Evolutionary conservation across 2,888 invertebrate genomes (phyloP), one percentile per base, ranked within the genome.

Genomic region (Yponomeuta sedellus): DNA sequence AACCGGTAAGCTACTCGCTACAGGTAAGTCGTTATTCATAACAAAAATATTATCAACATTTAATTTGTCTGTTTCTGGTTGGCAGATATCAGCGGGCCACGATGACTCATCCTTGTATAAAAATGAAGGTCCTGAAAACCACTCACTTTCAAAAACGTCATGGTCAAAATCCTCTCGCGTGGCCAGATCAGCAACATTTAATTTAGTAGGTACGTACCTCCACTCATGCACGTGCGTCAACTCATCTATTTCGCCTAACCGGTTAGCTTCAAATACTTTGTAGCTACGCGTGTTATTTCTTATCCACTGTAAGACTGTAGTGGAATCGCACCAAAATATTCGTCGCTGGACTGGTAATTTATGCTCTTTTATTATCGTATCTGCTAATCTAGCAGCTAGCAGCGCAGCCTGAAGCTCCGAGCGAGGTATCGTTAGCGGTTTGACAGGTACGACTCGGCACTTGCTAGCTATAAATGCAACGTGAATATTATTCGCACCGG

Each of bases 181-280:
- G 1, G 65, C 59, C 1, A 25, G 1, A n/a, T 65, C 65, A 12
- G 59, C 59, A 2, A 61, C 61, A 28, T 66, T 66, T 16, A 52
- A n/a, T 3, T 19, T 64, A 0, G 69, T 65, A 2, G 70, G 70
- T 2, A 73, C 67, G 68, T 69, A 71, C 19, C 66, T 44, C 72
- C 71, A 72, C 1, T 70, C 61, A 0, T 44, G 22, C 0, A 34
- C 22, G 2, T 40, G 12, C 6, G 64, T 19, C n/a, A 64, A 34
- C 28, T 67, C 64, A 16, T 67, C 67, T 12, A 67, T 67, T 59
- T 67, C 67, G 10, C 16, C 65, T 12, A 67, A 28, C 3, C 67
- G 57, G 44, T 67, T 57, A 10, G 67, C 65, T 1, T 66, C 63
- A 59, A 66, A 67, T n/a, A 59, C 12, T n/a, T 67, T 65, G n/a